Conservation (phyloP, 2,888 invertebrate species). For the Coenonympha glycerion region DNA sequence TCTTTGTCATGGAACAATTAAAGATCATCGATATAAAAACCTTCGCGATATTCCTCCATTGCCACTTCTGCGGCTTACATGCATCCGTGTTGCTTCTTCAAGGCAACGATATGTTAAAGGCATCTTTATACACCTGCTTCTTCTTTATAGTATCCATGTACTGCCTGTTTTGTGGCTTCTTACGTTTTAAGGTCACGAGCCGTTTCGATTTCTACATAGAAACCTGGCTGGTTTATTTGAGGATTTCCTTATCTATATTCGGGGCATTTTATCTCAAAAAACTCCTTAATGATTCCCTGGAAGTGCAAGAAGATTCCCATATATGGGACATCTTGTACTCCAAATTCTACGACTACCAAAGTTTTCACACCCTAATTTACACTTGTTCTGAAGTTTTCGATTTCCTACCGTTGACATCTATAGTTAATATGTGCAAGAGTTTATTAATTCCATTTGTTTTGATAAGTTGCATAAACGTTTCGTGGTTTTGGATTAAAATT, state of each 20-base stretch:
- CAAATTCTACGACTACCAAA: slow-evolving; percentile 78
- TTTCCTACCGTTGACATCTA: slow-evolving; percentile 77
- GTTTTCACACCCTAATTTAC: slow-evolving; percentile 85
- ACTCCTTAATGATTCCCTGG: slow-evolving; percentile 48
- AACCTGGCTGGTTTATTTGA: slow-evolving; percentile 42
- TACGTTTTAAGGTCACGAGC: slow-evolving; percentile 50
- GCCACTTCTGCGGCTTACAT: slow-evolving; percentile 62
- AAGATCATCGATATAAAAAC: slow-evolving; percentile 64
- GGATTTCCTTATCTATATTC: slow-evolving; percentile 38
- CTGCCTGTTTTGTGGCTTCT: slow-evolving; percentile 50
- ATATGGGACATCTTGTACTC: slow-evolving; percentile 82
- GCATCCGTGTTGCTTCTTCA: slow-evolving; percentile 57
- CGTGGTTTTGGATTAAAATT: slow-evolving; percentile 50
- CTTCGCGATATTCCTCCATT: slow-evolving; percentile 54
- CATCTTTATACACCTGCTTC: slow-evolving; percentile 67
- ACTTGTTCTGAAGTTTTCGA: slow-evolving; percentile 87
- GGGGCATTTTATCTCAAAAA: slow-evolving; percentile 60
- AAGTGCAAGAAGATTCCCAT: slow-evolving; percentile 77
- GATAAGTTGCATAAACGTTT: slow-evolving; percentile 54
- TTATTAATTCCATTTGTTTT: slow-evolving; percentile 76
- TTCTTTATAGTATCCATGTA: slow-evolving; percentile 56
- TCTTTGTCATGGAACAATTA: slow-evolving; percentile 81
- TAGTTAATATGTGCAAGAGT: slow-evolving; percentile 70
- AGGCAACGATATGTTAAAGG: slow-evolving; percentile 67
- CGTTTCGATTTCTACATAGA: slow-evolving; percentile 48